Evolutionary conservation across 2,888 invertebrate genomes (phyloP).

Genomic region (Heliconius ethilla): DNA sequence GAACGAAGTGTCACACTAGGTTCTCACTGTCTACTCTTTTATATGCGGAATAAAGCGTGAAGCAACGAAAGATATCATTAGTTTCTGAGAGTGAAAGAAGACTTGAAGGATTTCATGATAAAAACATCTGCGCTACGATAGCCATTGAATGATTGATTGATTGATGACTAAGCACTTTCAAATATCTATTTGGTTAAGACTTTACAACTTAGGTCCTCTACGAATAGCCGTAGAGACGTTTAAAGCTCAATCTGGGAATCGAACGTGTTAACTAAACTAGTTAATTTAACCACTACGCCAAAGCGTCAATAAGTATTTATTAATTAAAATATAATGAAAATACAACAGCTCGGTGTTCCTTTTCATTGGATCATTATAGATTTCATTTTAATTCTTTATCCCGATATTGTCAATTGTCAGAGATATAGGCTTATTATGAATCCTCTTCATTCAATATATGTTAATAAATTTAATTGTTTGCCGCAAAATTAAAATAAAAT

Average conservation of each 20-base stretch:
- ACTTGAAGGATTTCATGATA: no score
- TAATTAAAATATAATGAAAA: background rate
- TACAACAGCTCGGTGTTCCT: background rate
- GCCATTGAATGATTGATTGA: no score
- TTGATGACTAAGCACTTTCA: no score
- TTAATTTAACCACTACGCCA: background rate
- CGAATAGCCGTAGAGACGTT: no score
- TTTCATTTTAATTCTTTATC: conserved; percentile 16
- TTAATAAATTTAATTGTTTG: conserved; percentile 22
- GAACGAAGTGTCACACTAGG: no score
- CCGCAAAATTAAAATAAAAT: conserved; percentile 8
- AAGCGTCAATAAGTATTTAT: background rate
- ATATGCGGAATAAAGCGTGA: no score
- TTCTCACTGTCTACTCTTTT: no score
- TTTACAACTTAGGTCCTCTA: no score
- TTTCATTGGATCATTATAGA: conserved; percentile 7
- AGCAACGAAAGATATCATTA: no score
- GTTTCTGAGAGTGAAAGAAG: no score
- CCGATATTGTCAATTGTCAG: conserved; percentile 17
- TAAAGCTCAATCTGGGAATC: background rate
- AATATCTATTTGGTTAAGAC: no score
- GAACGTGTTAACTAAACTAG: background rate
- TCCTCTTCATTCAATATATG: conserved; percentile 12
- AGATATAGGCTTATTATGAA: conserved; percentile 14
- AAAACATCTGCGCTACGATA: no score